phyloP scores from a whole-genome alignment of 2,888 invertebrate species.

The Meandrusa payeni region DNA sequence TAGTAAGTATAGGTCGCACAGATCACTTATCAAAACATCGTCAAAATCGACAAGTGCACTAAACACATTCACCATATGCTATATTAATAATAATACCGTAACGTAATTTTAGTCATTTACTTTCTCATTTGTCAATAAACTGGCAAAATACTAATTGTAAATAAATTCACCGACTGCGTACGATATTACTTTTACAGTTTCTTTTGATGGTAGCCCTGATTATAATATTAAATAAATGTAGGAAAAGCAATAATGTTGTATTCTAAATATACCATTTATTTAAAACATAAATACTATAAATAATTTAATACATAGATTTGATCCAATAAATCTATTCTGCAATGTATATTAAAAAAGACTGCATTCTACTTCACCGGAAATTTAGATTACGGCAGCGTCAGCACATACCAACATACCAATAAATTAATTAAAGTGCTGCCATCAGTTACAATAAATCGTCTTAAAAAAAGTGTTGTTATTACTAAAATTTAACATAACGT shows the following conservation, averaged over 20 bases:
- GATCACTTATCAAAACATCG: constrained; percentile 58
- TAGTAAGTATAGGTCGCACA: constrained; percentile 55
- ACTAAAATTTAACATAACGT: too few species aligned
- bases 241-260: not conserved
- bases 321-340: not conserved
- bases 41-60: constrained; percentile 36
- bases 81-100: constrained; percentile 33
- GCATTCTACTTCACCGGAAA: constrained; percentile 45
- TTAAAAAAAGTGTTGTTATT: too few species aligned
- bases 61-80: constrained; percentile 34
- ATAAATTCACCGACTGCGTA: constrained; percentile 77
- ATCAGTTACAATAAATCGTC: not conserved
- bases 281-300: not conserved
- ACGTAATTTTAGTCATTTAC: constrained; percentile 38
- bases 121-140: constrained; percentile 67
- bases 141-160: constrained; percentile 75
- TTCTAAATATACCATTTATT: not conserved
- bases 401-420: constrained; percentile 58
- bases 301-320: not conserved
- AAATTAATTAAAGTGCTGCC: constrained; percentile 23
- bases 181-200: constrained; percentile 61
- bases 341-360: constrained; percentile 22
- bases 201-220: constrained; percentile 58
- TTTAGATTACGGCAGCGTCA: constrained; percentile 61
- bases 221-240: constrained; percentile 25